Evolutionary conservation across 2,113 vertebrate species (phyloP).

Genomic region (Brienomyrus brachyistius): DNA sequence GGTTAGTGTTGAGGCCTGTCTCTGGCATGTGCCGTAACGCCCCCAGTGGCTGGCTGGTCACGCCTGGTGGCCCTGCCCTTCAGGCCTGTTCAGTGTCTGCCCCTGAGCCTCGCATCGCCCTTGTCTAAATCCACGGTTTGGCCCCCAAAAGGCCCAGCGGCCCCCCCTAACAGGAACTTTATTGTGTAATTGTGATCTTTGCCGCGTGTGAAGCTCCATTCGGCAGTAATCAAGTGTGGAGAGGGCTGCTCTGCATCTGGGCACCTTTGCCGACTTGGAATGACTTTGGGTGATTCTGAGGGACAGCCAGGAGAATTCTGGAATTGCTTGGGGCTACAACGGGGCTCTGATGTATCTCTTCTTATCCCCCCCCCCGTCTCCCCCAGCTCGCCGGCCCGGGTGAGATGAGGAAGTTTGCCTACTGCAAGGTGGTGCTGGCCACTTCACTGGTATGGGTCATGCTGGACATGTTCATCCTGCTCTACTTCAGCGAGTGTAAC

Average conservation of each 20-base stretch:
- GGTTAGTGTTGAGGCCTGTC: neutral
- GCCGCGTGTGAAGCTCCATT: neutral
- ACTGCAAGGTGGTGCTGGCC: conserved; percentile 98
- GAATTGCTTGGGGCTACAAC: neutral
- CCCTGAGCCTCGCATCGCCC: neutral
- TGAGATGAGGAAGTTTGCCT: conserved; percentile 96
- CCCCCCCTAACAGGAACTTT: neutral
- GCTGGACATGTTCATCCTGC: conserved; percentile 96
- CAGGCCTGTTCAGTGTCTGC: neutral
- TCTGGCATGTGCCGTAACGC: neutral
- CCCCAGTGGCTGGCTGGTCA: neutral
- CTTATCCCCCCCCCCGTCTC: neutral
- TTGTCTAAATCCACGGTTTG: neutral
- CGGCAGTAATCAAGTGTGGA: neutral
- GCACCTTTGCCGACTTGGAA: neutral
- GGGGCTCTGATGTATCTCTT: neutral
- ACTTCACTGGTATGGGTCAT: conserved; percentile 99
- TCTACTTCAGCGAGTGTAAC: conserved; percentile 99
- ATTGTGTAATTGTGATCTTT: neutral
- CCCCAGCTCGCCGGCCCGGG: conserved; percentile 28
- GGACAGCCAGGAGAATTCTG: neutral
- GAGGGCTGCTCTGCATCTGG: neutral
- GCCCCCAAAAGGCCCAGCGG: neutral
- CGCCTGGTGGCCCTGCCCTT: neutral
- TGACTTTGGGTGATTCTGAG: neutral